Evolutionary conservation across 2,113 vertebrate genomes (phyloP).

Genomic region (Microcebus tavaratra): DNA sequence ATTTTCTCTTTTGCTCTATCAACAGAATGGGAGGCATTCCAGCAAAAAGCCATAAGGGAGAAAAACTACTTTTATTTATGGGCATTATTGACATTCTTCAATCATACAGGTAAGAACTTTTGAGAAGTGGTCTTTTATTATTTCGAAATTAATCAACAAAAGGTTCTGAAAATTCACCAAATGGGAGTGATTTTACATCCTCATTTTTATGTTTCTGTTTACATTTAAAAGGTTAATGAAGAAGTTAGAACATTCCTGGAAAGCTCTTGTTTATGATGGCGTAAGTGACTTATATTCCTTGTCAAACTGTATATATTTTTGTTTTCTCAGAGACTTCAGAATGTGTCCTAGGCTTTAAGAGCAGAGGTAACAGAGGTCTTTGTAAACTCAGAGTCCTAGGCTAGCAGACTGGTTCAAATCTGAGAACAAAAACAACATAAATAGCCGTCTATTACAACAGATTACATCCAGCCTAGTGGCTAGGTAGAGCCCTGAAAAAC

Average conservation of each 20-base stretch:
- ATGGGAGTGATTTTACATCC: not conserved
- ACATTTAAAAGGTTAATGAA: slow-evolving; percentile 92
- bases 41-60: slow-evolving; percentile 96
- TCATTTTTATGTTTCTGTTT: slow-evolving; percentile 29
- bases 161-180: slow-evolving; percentile 14
- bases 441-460: not conserved
- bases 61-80: slow-evolving; percentile 96
- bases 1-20: slow-evolving; percentile 48
- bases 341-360: not conserved
- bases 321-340: not conserved
- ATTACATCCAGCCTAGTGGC: not conserved
- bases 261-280: slow-evolving; percentile 98
- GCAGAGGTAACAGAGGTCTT: not conserved
- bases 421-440: not conserved
- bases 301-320: not conserved
- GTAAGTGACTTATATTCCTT: slow-evolving; percentile 84
- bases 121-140: not conserved
- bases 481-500: not conserved
- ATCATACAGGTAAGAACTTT: slow-evolving; percentile 92
- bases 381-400: not conserved
- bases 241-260: slow-evolving; percentile 99
- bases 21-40: slow-evolving; percentile 98
- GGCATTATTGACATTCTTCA: slow-evolving; percentile 99
- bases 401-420: not conserved
- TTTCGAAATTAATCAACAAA: not conserved